phyloP scores from a whole-genome alignment of 64 coral and sea anemone genomes.

The Acropora tenuis region DNA sequence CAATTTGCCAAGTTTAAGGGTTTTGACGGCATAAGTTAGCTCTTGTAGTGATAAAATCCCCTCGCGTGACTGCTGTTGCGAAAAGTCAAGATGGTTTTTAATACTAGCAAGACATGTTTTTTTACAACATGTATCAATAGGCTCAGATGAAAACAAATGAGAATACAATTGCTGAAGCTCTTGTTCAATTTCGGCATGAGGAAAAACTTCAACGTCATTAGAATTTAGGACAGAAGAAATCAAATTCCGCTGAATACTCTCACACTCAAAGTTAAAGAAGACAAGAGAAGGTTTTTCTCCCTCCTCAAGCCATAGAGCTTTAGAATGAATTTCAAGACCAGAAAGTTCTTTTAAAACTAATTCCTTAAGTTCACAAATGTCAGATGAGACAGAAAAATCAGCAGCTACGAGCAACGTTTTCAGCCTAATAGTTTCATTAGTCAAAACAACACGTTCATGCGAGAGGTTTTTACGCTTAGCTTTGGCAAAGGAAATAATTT shows the following conservation, averaged over 20 bases:
- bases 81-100: not conserved
- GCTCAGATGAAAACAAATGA: conserved; percentile 10
- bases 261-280: too few species aligned
- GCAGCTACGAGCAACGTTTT: not conserved
- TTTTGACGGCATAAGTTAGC: not conserved
- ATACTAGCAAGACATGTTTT: not conserved
- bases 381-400: not conserved
- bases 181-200: not conserved
- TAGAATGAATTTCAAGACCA: too few species aligned
- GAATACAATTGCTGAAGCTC: conserved; percentile 6
- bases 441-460: not conserved
- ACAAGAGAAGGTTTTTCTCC: not conserved
- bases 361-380: not conserved
- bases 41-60: conserved; percentile 6
- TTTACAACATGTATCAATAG: not conserved
- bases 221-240: not conserved
- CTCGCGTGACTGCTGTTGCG: not conserved
- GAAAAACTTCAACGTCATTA: not conserved
- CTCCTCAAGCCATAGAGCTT: not conserved
- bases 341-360: too few species aligned
- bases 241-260: not conserved
- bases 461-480: not conserved
- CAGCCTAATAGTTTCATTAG: not conserved
- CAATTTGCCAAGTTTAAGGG: not conserved
- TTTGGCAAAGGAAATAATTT: not conserved